Evolutionary conservation across 1,140 invertebrate species (phyloP).

Genomic region (Trichonephila clavata): DNA sequence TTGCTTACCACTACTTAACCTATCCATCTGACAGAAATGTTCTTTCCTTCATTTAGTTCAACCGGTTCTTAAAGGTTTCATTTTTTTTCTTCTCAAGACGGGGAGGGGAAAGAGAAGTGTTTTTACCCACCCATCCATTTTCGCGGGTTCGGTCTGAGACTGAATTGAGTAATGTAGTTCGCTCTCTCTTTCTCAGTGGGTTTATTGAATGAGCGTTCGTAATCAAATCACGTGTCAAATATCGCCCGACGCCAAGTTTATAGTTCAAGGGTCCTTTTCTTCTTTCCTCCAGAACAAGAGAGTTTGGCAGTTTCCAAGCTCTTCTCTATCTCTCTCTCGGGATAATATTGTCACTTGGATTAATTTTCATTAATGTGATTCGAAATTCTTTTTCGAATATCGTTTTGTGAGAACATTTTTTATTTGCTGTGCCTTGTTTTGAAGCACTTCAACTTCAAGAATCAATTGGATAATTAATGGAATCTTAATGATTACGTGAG

Average conservation of each 20-base stretch:
- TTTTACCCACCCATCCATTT: slow-evolving; percentile 23
- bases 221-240: slow-evolving; percentile 68
- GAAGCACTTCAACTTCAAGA: not conserved
- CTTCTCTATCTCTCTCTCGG: not conserved
- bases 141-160: slow-evolving; percentile 33
- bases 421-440: not conserved
- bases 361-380: not conserved
- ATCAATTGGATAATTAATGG: no score
- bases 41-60: slow-evolving; percentile 42
- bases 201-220: slow-evolving; percentile 64
- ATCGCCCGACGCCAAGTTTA: slow-evolving; percentile 38
- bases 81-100: not conserved
- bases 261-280: slow-evolving; percentile 57
- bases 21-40: slow-evolving; percentile 48
- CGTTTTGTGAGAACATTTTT: not conserved
- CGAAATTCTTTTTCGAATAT: not conserved
- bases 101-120: not conserved
- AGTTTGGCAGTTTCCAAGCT: not conserved
- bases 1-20: slow-evolving; percentile 35
- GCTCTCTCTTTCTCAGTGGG: slow-evolving; percentile 8
- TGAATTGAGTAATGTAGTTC: slow-evolving; percentile 61
- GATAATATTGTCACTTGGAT: slow-evolving; percentile 1
- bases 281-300: not conserved
- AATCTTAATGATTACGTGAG: no score
- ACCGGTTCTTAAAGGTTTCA: slow-evolving; percentile 13